Percentiles rank a stretch among this genome's conserved stretches.
Evolutionary conservation across 2,113 vertebrate species (phyloP).

Genomic region (Prunella fulvescens): DNA sequence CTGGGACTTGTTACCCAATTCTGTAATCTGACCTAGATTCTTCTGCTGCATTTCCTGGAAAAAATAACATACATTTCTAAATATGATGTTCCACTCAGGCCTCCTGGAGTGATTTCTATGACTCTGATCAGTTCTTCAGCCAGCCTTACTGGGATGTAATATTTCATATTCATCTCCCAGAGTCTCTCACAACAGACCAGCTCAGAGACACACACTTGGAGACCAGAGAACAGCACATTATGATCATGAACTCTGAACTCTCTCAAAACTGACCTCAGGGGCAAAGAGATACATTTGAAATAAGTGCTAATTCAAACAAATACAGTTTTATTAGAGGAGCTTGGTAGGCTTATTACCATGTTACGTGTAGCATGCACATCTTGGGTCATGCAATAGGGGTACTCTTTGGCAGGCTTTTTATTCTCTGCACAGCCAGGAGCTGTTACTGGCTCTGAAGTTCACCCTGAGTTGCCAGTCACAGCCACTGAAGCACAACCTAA

Average conservation of each 20-base stretch:
- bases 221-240: neutral
- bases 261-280: neutral
- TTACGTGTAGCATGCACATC: accelerated
- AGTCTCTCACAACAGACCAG: neutral
- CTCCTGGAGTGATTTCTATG: neutral
- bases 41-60: neutral
- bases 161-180: neutral
- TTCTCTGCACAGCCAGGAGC: neutral
- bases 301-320: neutral
- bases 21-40: conserved; percentile 1
- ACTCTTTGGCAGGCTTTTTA: neutral
- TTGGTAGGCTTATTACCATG: neutral
- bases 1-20: neutral
- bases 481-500: neutral
- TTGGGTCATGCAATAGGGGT: neutral
- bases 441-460: neutral
- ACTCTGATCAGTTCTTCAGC: neutral
- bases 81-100: neutral
- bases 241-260: neutral
- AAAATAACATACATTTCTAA: neutral
- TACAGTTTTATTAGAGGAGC: neutral
- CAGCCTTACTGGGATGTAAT: neutral
- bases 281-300: neutral
- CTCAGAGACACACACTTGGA: neutral
- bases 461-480: accelerated